Evolutionary conservation across 2,888 invertebrate genomes (phyloP), one percentile per base, ranked within the genome.

Genomic region (Sarcophaga caerulescens): DNA sequence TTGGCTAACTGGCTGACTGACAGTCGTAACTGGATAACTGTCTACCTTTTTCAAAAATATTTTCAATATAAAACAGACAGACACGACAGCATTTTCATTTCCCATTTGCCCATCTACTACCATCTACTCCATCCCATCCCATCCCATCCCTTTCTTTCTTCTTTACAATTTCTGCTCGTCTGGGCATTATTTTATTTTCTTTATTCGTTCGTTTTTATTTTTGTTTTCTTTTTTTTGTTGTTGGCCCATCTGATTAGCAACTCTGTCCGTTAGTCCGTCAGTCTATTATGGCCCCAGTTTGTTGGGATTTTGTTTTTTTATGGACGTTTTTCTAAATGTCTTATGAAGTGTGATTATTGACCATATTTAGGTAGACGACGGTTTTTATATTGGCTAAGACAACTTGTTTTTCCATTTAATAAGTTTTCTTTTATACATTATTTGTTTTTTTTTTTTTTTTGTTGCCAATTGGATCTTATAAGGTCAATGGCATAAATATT

Each of bases 221-320:
- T 8, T 8, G 6, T 6, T 35, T 4, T 35, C 0, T 35, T 6
- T 6, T 35, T 35, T 6, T 75, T 69, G 65, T 75, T 85, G 69
- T 85, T 78, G 65, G 60, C 81, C 70, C 44, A 60, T 85, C 79
- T 82, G 81, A 85, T 85, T 82, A 85, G 79, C 81, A 85, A 35
- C 85, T 79, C 47, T 65, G 65, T 47, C 35, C 8, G 10, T 35
- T 10, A 35, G 10, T 35, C 10, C 8, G 35, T 35, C 35, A 35
- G 35, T 35, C 57, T 10, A 44, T 47, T 80, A 66, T 66, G 62
- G 81, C 25, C 57, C 45, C 57, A 1, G 3, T 57, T 35, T 35
- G 35, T 35, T 35, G 8, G 8, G 35, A 35, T 35, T 35, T 35
- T 35, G 0, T 35, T 25, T 0, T 25, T 25, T 25, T 35, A 10